A percentile compares a stretch with the other conserved stretches of the same genome.
Conservation (phyloP, 1,140 invertebrate genomes). For the Phymastichus coffea region DNA sequence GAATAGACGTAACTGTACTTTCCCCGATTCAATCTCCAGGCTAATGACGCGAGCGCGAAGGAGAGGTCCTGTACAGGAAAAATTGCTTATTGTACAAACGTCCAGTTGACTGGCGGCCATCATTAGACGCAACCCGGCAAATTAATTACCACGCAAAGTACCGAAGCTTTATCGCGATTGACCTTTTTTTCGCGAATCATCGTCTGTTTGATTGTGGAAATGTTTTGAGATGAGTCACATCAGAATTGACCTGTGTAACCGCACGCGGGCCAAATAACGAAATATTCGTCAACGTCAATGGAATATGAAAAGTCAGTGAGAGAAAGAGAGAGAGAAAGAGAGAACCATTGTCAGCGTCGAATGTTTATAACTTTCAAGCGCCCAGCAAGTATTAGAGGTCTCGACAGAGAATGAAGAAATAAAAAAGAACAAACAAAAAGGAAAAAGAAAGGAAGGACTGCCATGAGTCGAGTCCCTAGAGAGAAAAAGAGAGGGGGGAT, state of each 20-base stretch:
- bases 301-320: background rate
- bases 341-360: background rate
- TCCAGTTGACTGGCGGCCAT: background rate
- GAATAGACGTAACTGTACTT: constrained; percentile 25
- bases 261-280: background rate
- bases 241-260: too few relatives aligned
- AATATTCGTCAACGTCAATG: constrained; percentile 8
- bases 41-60: background rate
- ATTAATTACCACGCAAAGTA: background rate
- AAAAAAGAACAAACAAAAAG: too few relatives aligned
- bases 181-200: too few relatives aligned
- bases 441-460: too few relatives aligned
- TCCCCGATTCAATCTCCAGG: constrained; percentile 3
- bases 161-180: too few relatives aligned
- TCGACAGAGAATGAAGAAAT: background rate
- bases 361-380: background rate
- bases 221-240: too few relatives aligned
- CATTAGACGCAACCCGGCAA: background rate
- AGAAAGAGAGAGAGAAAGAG: background rate
- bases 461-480: too few relatives aligned
- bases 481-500: background rate
- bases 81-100: constrained; percentile 16
- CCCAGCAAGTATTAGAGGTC: background rate
- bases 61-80: background rate
- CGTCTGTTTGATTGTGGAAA: too few relatives aligned